Base-by-base conservation (phyloP, 2,797 vertebrate species). In the Leptatherina wallacei region DNA sequence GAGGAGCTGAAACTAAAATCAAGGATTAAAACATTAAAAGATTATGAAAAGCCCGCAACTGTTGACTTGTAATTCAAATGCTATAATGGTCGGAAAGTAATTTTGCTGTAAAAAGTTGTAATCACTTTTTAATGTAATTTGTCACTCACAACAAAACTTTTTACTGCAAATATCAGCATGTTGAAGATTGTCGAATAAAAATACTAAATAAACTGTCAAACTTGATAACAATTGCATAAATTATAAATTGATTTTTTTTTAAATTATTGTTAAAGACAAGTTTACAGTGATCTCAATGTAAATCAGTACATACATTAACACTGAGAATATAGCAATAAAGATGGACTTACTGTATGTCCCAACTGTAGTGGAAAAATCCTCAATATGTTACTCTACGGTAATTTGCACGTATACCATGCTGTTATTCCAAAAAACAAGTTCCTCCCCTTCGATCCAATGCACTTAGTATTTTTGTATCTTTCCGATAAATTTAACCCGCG, bases 271-370 rank as follows among this genome's bases (percentile, higher is more conserved):
- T 22, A 4, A 32, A 24, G 12, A 56, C 1, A 71, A 38, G 10
- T 47, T 42, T 2, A 49, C 7, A 14, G 36, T 7, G 22, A 27
- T 47, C 1, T 36, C 7, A 29, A 0, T 20, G 4, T 7, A 16
- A 57, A 64, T 22, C 18, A 47, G 8, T 1, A 59, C 1, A 36
- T 35, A 51, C 14, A 69, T 62, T 18, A 32, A 47, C 2, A 63
- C 8, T 3, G 2, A 14, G 20, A 12, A 14, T 0, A 47, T 40
- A 20, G 14, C 8, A 52, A 52, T 66, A 55, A 75, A 62, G 42
- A 33, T 1, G 3, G 38, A 90, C 91, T 89, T 84, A 87, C 87
- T 78, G 66, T 76, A 8, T 42, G 9, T 61, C 36, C 60, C 73
- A 65, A 67, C 20, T 62, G 66, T 59, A 72, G 59, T 44, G 74